Conservation (phyloP, 2,113 vertebrate genomes). For the Fulmarus glacialis region DNA sequence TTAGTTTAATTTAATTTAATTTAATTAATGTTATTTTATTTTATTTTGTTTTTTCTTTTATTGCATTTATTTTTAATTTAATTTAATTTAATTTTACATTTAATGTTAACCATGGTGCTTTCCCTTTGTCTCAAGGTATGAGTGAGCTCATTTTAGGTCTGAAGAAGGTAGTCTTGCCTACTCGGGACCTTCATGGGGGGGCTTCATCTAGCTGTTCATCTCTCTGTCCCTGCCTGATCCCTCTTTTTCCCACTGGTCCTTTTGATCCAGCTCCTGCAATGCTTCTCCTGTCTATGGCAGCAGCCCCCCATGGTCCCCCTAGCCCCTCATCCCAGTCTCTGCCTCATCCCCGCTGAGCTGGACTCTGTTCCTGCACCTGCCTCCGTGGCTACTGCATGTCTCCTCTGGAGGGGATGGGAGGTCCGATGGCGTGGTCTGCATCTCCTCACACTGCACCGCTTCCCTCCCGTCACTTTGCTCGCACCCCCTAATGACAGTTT, state of each 20-base stretch:
- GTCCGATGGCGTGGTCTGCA: fast-evolving
- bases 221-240: no score
- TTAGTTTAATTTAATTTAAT: no score
- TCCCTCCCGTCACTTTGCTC: neutral
- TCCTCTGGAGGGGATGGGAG: fast-evolving
- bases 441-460: fast-evolving
- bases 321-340: neutral
- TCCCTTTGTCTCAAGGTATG: neutral
- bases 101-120: neutral
- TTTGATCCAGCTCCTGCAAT: neutral
- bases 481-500: fast-evolving
- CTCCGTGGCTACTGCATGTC: fast-evolving
- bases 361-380: no score
- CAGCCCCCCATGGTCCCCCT: neutral
- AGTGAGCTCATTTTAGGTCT: neutral
- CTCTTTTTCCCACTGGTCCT: fast-evolving
- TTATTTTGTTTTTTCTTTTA: neutral
- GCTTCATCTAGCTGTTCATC: neutral
- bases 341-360: neutral
- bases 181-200: neutral
- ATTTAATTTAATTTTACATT: neutral
- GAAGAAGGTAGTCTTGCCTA: neutral
- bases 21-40: neutral
- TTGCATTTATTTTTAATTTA: neutral
- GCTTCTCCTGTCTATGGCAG: neutral